These are phyloP conservation scores for Felis chaus DNA, from an alignment of 2,113 vertebrate species.

Conservation along the genomic window DNA sequence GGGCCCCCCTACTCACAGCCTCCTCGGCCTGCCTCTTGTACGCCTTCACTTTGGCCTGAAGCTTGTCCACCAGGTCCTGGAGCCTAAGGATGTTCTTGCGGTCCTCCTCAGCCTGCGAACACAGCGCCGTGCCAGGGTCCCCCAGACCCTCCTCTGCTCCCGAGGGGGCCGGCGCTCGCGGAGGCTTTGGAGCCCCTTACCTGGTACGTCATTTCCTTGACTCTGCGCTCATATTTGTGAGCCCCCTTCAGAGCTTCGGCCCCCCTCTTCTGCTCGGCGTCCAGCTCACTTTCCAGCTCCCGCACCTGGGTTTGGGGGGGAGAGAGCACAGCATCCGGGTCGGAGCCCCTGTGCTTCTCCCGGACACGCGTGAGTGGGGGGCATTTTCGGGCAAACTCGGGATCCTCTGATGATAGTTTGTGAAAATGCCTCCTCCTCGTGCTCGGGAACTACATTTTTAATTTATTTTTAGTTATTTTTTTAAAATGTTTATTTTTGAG, in stretches of 20 bases:
- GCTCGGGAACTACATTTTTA: background rate
- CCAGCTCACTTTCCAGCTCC: constrained; percentile 87
- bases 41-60: constrained; percentile 92
- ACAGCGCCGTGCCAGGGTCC: background rate
- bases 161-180: fast-evolving
- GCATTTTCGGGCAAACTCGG: background rate
- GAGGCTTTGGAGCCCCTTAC: constrained; percentile 20
- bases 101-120: constrained; percentile 88
- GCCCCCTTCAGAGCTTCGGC: constrained; percentile 85
- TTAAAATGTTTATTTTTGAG: too few relatives aligned
- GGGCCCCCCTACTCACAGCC: constrained; percentile 82
- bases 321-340: background rate
- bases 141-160: fast-evolving
- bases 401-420: background rate
- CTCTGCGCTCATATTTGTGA: constrained; percentile 84
- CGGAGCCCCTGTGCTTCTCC: background rate
- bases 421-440: background rate
- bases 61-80: constrained; percentile 91
- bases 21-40: constrained; percentile 91
- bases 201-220: constrained; percentile 88
- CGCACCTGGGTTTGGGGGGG: constrained; percentile 78
- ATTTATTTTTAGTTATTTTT: too few relatives aligned
- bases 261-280: constrained; percentile 87
- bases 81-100: constrained; percentile 89
- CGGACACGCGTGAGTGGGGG: fast-evolving